Evolutionary conservation across 2,113 vertebrate species (phyloP).

Genomic region (Hydropotes inermis): DNA sequence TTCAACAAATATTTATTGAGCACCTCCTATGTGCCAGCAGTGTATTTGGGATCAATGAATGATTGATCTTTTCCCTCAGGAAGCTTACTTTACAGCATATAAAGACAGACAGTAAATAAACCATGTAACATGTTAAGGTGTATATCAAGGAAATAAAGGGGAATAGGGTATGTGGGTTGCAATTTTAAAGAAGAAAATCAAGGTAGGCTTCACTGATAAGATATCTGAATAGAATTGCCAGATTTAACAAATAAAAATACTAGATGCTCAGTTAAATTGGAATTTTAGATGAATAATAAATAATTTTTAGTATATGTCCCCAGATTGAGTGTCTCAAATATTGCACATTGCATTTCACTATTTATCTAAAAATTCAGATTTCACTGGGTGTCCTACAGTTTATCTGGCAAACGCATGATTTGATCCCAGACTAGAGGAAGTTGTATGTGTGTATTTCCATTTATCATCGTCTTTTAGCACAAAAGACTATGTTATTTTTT

Average conservation of each 20-base stretch:
- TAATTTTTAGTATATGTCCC: not conserved
- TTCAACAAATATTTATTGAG: not conserved
- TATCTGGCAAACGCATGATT: not conserved
- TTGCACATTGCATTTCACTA: not conserved
- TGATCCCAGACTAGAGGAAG: not conserved
- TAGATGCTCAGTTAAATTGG: not conserved
- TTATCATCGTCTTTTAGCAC: not conserved
- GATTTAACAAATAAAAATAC: conserved; percentile 23
- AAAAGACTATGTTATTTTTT: not conserved
- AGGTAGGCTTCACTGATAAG: not conserved
- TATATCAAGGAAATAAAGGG: not conserved
- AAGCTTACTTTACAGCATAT: not conserved
- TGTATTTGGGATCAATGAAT: not conserved
- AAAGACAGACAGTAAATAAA: not conserved
- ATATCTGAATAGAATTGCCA: not conserved
- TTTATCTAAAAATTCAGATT: not conserved
- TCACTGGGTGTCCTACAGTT: not conserved
- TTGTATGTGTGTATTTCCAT: not conserved
- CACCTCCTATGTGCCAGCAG: not conserved
- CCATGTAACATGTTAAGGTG: not conserved
- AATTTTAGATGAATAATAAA: not conserved
- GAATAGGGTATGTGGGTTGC: not conserved
- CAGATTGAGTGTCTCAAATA: not conserved
- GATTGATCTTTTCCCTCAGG: not conserved
- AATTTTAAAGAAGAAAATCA: not conserved